phyloP scores from a whole-genome alignment of 2,797 vertebrate genomes.

The Aphelocoma californica region DNA sequence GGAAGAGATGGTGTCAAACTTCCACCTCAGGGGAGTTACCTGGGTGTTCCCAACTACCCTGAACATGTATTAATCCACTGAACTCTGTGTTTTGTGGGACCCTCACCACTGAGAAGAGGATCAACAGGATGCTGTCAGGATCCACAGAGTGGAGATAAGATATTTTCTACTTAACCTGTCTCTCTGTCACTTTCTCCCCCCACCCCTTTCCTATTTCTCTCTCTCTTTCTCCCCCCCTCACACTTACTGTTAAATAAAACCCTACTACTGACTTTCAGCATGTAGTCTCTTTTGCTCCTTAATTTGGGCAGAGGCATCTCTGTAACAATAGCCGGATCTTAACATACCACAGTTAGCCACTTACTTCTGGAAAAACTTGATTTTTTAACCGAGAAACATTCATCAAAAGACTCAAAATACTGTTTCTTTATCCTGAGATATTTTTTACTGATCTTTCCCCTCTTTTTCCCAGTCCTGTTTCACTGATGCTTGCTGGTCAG shows the following conservation, averaged over 20 bases:
- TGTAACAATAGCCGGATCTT: background rate
- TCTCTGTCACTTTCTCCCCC: background rate
- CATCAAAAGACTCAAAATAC: background rate
- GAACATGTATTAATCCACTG: background rate
- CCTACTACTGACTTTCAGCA: background rate
- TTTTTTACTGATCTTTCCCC: background rate
- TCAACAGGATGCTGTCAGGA: fast-evolving
- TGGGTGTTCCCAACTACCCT: background rate
- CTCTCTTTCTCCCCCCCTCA: background rate
- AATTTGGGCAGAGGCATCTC: background rate
- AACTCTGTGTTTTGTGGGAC: background rate
- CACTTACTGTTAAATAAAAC: background rate
- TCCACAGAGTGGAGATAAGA: background rate
- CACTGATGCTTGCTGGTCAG: background rate
- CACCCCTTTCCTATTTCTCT: background rate
- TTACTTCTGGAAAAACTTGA: background rate
- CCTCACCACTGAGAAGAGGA: background rate
- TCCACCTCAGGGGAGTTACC: background rate
- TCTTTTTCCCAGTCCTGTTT: background rate
- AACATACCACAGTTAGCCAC: background rate
- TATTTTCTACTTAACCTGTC: background rate
- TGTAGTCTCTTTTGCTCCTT: background rate
- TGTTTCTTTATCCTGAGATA: background rate
- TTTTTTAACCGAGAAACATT: background rate
- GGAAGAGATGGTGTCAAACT: background rate